Evolutionary conservation across 2,888 invertebrate species (phyloP).

Genomic region (Dicranocentrus wangi): DNA sequence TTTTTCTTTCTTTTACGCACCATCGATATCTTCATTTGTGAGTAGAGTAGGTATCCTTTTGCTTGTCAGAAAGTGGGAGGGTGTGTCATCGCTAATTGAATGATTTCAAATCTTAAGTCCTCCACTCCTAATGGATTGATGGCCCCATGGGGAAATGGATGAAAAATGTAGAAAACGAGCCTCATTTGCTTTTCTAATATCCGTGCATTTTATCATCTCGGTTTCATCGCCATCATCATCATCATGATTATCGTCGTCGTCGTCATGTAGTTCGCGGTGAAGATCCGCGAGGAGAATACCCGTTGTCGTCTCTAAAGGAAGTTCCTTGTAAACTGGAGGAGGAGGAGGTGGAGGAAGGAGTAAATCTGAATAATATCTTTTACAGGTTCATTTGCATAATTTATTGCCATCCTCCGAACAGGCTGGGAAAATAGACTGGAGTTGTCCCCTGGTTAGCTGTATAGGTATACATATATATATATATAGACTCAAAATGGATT

Average conservation of each 20-base stretch:
- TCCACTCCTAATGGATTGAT: constrained; percentile 72
- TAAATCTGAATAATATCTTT: constrained; percentile 54
- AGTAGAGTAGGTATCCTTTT: neutral
- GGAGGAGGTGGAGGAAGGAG: constrained; percentile 23
- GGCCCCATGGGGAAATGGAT: constrained; percentile 49
- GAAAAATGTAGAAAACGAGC: neutral
- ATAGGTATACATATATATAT: neutral
- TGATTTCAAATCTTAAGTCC: constrained; percentile 67
- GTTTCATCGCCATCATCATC: constrained; percentile 28
- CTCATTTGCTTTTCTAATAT: constrained; percentile 42
- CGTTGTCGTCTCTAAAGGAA: constrained; percentile 32
- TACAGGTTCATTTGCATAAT: constrained; percentile 68
- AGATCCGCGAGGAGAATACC: neutral
- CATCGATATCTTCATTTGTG: neutral
- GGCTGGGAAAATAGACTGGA: too few species aligned
- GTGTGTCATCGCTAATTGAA: constrained; percentile 68
- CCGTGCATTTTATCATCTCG: neutral
- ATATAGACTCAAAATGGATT: constrained; percentile 37
- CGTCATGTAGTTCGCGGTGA: constrained; percentile 19
- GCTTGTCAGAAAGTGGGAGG: constrained; percentile 20
- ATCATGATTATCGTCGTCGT: constrained; percentile 28
- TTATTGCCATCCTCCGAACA: constrained; percentile 54
- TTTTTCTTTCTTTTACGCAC: neutral
- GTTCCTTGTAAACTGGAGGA: constrained; percentile 7
- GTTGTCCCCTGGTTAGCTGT: neutral